Evolutionary conservation across 2,888 invertebrate genomes (phyloP).

Genomic region (Pherbina coryleti): DNA sequence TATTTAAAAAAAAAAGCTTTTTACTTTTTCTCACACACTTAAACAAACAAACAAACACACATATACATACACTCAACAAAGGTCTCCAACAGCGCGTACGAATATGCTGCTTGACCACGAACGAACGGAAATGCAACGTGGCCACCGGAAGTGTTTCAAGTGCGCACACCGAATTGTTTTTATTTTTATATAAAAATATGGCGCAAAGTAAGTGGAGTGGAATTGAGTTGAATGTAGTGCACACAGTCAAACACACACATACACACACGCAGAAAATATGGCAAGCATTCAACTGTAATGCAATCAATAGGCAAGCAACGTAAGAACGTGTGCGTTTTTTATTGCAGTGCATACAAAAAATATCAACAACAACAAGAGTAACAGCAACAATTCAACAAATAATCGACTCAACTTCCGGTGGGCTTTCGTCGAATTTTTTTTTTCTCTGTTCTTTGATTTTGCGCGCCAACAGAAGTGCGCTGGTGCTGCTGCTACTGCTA

Average conservation of each 20-base stretch:
- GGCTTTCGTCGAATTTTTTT: not conserved
- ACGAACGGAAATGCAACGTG: slow-evolving; percentile 24
- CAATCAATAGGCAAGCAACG: not conserved
- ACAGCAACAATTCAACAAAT: slow-evolving; percentile 56
- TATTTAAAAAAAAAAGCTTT: not conserved
- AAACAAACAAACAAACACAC: not conserved
- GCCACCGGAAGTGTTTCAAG: slow-evolving; percentile 53
- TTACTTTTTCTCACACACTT: not conserved
- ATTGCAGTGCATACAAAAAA: not conserved
- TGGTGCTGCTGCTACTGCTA: not conserved
- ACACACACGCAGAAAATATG: not conserved
- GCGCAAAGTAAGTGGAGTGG: not conserved
- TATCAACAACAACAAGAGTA: not conserved
- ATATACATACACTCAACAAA: not conserved
- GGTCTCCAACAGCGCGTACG: not conserved
- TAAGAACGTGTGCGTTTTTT: not conserved
- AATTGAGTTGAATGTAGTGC: not conserved
- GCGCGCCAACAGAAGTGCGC: slow-evolving; percentile 10
- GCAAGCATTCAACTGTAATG: slow-evolving; percentile 17
- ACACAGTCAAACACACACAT: not conserved
- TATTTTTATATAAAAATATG: slow-evolving; percentile 26
- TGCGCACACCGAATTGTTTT: slow-evolving; percentile 37
- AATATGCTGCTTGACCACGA: slow-evolving; percentile 21
- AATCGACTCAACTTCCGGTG: slow-evolving; percentile 65
- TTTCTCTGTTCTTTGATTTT: slow-evolving; percentile 4